Base-by-base conservation (phyloP, 2,888 invertebrate genomes). In the Thereva nobilitata region DNA sequence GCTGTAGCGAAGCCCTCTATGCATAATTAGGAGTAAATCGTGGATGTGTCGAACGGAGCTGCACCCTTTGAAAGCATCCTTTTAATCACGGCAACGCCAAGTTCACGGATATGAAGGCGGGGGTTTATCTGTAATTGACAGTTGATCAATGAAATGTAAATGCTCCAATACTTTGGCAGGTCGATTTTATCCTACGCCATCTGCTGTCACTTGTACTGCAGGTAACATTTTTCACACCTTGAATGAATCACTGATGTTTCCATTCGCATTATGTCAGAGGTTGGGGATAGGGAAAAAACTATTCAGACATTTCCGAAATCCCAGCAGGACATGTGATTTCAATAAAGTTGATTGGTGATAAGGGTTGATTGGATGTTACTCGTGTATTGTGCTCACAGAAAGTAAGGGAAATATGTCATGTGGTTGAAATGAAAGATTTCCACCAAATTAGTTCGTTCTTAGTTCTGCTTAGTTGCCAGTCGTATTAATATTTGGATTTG, bases 341-440 rank as follows among this genome's bases (percentile, higher is more conserved):
- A 53, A 53, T 53, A 40, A 53, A 53, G 53, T 1, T 53, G 53
- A 53, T 53, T 53, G 53, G 53, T 53, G 53, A 53, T 53, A 53
- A 53, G 53, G 53, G 53, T 53, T 53, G 53, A 53, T 53, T 53
- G 53, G 53, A 40, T 38, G 53, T 37, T 53, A 23, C 23, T 23
- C 23, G 23, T 23, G 23, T 23, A 23, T 23, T 23, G 23, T 23
- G 23, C 23, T 23, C 23, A 23, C 23, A 23, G 23, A 23, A 2
- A 23, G 23, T 23, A 23, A 23, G 23, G 23, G 23, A 23, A 23
- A 23, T 23, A 23, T 23, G 23, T 23, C 23, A 23, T 23, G 23
- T 23, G 23, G 23, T 23, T 23, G 23, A 23, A 23, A 23, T 23
- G 23, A 23, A 23, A 23, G 23, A 23, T 23, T 23, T 23, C 23